phyloP scores from a whole-genome alignment of 2,113 vertebrate species.

The Megatriorchis doriae region DNA sequence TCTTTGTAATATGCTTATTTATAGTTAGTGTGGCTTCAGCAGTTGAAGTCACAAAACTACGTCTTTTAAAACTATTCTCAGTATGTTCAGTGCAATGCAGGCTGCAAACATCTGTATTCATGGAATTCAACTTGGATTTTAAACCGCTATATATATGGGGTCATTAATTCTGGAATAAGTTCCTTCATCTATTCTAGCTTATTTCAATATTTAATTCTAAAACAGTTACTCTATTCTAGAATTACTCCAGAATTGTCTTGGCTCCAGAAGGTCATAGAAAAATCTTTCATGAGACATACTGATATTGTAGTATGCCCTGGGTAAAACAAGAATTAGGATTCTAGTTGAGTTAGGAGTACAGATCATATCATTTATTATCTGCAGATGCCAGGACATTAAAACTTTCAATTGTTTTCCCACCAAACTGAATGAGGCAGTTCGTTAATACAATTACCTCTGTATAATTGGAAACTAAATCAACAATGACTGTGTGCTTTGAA shows the following conservation, averaged over 20 bases:
- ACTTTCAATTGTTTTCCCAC: conserved; percentile 63
- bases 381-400: conserved; percentile 60
- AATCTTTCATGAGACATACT: neutral
- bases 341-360: conserved; percentile 40
- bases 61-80: neutral
- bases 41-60: neutral
- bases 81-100: neutral
- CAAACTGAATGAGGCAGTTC: conserved; percentile 57
- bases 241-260: neutral
- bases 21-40: neutral
- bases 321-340: conserved; percentile 53
- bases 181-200: neutral
- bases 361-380: conserved; percentile 58
- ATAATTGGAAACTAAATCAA: conserved; percentile 75
- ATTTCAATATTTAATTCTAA: neutral
- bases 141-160: neutral
- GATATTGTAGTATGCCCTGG: neutral
- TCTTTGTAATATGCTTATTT: neutral
- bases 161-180: neutral
- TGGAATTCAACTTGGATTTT: neutral
- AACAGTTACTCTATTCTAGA: neutral
- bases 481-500: conserved; percentile 59
- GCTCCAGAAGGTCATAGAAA: neutral
- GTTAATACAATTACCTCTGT: conserved; percentile 69
- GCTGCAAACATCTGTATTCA: neutral